phyloP scores from a whole-genome alignment of 2,888 invertebrate species.

The Lathronympha strigana region DNA sequence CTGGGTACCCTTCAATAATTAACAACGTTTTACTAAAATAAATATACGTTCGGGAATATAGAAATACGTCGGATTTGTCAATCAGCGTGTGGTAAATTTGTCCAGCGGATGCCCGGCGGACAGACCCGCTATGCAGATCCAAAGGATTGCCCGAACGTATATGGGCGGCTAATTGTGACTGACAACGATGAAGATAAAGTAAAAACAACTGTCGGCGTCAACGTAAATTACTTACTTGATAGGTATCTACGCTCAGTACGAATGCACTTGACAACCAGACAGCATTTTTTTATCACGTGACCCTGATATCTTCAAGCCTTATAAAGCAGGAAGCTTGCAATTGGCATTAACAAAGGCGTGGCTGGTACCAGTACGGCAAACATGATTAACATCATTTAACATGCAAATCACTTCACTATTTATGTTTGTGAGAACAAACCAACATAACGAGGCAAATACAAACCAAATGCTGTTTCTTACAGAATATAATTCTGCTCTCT shows the following conservation, averaged over 20 bases:
- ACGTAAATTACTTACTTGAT: not conserved
- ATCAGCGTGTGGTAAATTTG: no score
- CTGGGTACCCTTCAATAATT: no score
- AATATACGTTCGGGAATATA: no score
- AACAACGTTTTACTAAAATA: no score
- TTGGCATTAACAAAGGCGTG: constrained; percentile 25
- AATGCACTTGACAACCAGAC: constrained; percentile 17
- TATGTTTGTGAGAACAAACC: constrained; percentile 7
- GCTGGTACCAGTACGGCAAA: constrained; percentile 11
- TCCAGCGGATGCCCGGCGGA: no score
- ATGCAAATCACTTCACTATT: constrained; percentile 27
- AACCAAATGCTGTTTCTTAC: not conserved
- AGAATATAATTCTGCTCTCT: no score
- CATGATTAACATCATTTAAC: constrained; percentile 25
- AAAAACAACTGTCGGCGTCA: not conserved
- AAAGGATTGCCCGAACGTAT: no score
- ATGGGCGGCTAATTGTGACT: no score
- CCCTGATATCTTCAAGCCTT: constrained; percentile 29
- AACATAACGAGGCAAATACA: not conserved
- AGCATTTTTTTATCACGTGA: constrained; percentile 18
- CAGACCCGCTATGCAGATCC: no score
- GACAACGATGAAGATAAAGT: no score
- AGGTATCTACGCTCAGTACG: constrained; percentile 4
- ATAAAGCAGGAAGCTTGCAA: constrained; percentile 32
- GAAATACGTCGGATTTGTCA: no score